Base-by-base conservation (phyloP, 2,797 vertebrate genomes). In the Rhinogobio ventralis region DNA sequence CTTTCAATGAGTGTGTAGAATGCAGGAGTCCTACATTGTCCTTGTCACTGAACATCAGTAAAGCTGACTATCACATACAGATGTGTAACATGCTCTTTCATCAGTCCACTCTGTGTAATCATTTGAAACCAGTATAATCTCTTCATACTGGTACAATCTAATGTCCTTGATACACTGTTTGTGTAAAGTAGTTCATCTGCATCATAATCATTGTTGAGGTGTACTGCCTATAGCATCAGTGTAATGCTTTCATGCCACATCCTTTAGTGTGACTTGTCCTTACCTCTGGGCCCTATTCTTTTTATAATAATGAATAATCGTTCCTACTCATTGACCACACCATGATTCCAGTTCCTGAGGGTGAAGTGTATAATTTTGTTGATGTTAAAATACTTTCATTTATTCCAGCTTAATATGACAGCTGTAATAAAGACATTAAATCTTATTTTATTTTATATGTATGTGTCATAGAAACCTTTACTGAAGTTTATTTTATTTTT, bases 101-200 rank as follows among this genome's bases (percentile, higher is more conserved):
- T 84, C 51, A 36, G 55, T 51, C 55, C 39, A 36, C 75, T 71
- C 55, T 62, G 25, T 62, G 64, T 71, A 71, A 84, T 79, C 42
- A 30, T 5, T 49, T 72, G 28, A 68, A 79, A 75, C 55, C 60
- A 71, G 51, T 69, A 20, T 79, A 45, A 66, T 75, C 64, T 84
- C 69, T 87, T 84, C 77, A 68, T 23, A 84, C 69, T 78, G 53
- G 49, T 75, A 15, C 30, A 64, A 81, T 87, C 60, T 84, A 57
- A 67, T 81, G 72, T 85, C 49, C 6, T 25, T 85, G 67, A 45
- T 51, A 68, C 72, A 23, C 66, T 25, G 30, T 78, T 77, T 49
- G 82, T 64, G 49, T 72, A n/a, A 64, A 83, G 81, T 73, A 77
- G 9, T 46, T 42, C 7, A 68, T 77, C 33, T 68, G 72, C 62